Conservation (phyloP, 2,888 invertebrate species). For the Ochropleura plecta region DNA sequence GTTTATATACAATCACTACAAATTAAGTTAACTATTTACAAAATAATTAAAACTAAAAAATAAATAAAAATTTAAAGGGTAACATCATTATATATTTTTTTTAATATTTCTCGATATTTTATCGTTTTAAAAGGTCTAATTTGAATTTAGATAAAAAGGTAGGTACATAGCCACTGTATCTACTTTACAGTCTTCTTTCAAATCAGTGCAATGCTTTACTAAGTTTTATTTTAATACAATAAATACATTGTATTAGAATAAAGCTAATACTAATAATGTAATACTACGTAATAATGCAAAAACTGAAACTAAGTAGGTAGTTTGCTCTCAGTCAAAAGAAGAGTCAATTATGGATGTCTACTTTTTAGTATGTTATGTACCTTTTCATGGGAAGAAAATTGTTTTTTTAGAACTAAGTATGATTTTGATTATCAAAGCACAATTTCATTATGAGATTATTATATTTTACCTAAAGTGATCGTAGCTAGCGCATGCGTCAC, state of each 20-base stretch:
- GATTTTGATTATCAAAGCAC: not conserved
- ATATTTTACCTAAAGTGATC: not conserved
- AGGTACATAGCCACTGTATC: slow-evolving; percentile 41
- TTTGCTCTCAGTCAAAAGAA: not conserved
- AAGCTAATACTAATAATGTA: too few species aligned
- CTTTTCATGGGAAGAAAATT: not conserved
- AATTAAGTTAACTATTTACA: slow-evolving; percentile 22
- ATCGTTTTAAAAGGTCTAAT: slow-evolving; percentile 12
- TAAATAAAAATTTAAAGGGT: not conserved
- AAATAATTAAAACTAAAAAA: not conserved
- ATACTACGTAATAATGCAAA: slow-evolving; percentile 10
- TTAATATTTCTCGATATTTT: not conserved
- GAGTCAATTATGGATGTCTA: not conserved
- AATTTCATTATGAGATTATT: not conserved
- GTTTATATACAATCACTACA: slow-evolving; percentile 12
- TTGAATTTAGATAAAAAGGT: slow-evolving; percentile 23
- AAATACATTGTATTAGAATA: too few species aligned
- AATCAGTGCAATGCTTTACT: slow-evolving; percentile 45
- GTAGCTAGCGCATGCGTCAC: not conserved
- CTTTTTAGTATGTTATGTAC: not conserved
- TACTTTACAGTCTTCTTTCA: slow-evolving; percentile 48
- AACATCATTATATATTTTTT: not conserved
- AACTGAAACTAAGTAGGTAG: not conserved
- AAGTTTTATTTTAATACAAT: not conserved
- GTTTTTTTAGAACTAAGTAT: not conserved